Percentiles rank a stretch among this genome's conserved stretches.
These are phyloP conservation scores for Bicyclus anynana DNA, from an alignment of 1,140 invertebrate genomes.

Conservation along the genomic window DNA sequence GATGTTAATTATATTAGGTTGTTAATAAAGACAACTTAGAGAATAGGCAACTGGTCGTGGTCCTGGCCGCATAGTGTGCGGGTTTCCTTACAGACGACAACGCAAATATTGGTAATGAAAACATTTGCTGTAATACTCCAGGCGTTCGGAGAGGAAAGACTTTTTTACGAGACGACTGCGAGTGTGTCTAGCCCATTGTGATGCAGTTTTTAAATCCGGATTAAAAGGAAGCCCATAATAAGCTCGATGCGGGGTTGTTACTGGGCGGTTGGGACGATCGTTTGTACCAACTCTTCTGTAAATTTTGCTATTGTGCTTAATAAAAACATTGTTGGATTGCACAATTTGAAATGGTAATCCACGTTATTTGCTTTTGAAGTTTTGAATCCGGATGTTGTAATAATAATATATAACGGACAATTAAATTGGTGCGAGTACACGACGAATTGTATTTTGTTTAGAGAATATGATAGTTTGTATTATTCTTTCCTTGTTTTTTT, in stretches of 20 bases:
- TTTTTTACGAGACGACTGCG: slow-evolving; percentile 53
- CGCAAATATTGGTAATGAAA: slow-evolving; percentile 72
- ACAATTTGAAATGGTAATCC: slow-evolving; percentile 22
- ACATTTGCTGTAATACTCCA: slow-evolving; percentile 64
- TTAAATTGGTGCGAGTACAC: no score
- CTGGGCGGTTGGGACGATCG: slow-evolving; percentile 25
- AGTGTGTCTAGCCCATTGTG: slow-evolving; percentile 62
- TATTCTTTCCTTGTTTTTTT: no score
- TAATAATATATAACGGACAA: not conserved
- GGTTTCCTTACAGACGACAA: slow-evolving; percentile 45
- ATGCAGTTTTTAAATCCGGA: slow-evolving; percentile 68
- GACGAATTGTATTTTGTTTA: no score
- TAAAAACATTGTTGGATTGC: slow-evolving; percentile 23
- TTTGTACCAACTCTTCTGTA: slow-evolving; percentile 30
- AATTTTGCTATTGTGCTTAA: slow-evolving; percentile 26
- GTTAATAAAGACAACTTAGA: no score
- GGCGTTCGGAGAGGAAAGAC: slow-evolving; percentile 45
- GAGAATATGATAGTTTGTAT: no score
- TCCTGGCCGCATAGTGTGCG: no score
- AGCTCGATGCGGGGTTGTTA: slow-evolving; percentile 39
- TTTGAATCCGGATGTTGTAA: not conserved
- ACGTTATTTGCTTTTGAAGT: slow-evolving; percentile 10
- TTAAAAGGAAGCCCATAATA: slow-evolving; percentile 70
- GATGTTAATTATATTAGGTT: no score
- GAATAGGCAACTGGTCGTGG: no score